Conservation (phyloP, 2,797 vertebrate genomes). For the Lerista edwardsae region DNA sequence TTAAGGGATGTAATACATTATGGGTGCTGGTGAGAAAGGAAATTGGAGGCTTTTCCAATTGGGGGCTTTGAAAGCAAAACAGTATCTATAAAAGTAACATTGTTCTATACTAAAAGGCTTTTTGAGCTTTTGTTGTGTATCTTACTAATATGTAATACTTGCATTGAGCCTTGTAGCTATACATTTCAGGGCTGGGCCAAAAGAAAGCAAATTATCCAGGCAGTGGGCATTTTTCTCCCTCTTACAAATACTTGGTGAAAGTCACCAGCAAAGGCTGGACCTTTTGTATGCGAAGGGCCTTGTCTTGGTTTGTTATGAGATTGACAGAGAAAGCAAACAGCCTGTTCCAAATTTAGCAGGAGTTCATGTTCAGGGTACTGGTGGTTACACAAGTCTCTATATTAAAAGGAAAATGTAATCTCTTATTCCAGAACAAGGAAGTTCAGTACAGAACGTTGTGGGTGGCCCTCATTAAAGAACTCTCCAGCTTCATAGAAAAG, state of each 20-base stretch:
- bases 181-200: neutral
- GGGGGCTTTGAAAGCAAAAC: too few relatives aligned
- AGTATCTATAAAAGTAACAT: neutral
- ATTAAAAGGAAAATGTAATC: neutral
- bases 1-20: conserved; percentile 63
- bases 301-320: neutral
- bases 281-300: neutral
- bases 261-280: neutral
- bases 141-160: neutral
- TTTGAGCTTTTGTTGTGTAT: neutral
- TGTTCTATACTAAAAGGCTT: neutral
- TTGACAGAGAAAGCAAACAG: neutral
- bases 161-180: neutral
- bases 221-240: neutral
- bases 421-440: conserved; percentile 23
- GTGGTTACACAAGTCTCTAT: neutral
- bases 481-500: neutral
- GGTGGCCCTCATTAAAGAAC: neutral
- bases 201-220: neutral
- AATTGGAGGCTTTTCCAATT: neutral
- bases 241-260: neutral
- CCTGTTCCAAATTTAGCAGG: neutral
- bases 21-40: conserved; percentile 3
- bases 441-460: neutral
- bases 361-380: neutral